Evolutionary conservation across 2,888 invertebrate genomes (phyloP).

Genomic region (Ormia ochracea): DNA sequence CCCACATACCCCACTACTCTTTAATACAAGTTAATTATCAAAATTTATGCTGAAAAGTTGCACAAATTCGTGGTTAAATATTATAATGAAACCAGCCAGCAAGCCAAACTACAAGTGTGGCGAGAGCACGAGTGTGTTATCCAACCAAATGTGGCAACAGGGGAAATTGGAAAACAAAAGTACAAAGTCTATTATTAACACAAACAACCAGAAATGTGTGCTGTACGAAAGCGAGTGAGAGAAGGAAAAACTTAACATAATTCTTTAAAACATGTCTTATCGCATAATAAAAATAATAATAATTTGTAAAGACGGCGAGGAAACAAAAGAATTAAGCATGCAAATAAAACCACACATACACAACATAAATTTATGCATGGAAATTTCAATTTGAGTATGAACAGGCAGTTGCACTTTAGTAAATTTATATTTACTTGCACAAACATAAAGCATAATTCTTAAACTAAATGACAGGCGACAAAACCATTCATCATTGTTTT

Average conservation of each 20-base stretch:
- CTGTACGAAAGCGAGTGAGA: neutral
- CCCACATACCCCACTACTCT: no score
- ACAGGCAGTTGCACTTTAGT: constrained; percentile 28
- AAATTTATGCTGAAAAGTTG: neutral
- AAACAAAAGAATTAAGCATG: constrained; percentile 51
- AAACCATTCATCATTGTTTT: constrained; percentile 71
- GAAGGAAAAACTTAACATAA: constrained; percentile 36
- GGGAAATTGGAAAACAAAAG: constrained; percentile 51
- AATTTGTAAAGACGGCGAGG: constrained; percentile 44
- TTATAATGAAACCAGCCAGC: neutral
- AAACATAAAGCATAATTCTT: constrained; percentile 59
- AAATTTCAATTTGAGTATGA: neutral
- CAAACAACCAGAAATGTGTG: constrained; percentile 36
- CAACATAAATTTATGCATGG: constrained; percentile 37
- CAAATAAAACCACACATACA: constrained; percentile 23
- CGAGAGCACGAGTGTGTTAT: constrained; percentile 25
- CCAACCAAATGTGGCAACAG: constrained; percentile 24
- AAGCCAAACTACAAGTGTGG: constrained; percentile 1
- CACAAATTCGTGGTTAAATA: constrained; percentile 6
- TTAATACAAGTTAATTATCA: neutral
- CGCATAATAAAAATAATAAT: constrained; percentile 53
- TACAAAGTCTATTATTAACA: constrained; percentile 52
- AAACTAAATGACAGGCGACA: constrained; percentile 73
- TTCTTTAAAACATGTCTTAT: constrained; percentile 53
- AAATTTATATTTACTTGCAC: constrained; percentile 8